Base-by-base conservation (phyloP, 2,113 vertebrate species). In the sheep (Ovis aries) region DNA sequence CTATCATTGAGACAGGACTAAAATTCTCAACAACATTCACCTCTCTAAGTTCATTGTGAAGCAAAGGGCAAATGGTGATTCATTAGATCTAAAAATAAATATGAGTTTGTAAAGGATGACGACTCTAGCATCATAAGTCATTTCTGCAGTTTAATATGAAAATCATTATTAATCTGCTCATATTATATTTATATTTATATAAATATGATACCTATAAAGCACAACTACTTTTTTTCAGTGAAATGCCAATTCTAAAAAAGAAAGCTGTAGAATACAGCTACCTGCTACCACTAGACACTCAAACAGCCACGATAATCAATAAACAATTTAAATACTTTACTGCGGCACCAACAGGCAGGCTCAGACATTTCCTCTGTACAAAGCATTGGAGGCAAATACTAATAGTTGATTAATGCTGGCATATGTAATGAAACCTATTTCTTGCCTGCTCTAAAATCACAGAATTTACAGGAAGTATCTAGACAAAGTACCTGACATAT, bases 81-180 rank as follows among this genome's bases (percentile, higher is more conserved):
- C 96, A 96, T 7, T 90, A 59, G 8, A 71, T 36, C 91, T 88
- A 98, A 98, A 97, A 97, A 86, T 98, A 98, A 95, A 85, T 29
- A 48, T 5, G 40, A 84, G 36, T 80, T 94, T 67, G 9, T 48
- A 55, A 87, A 97, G 13, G 50, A 88, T 92, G 83, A 96, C 85
- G 48, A 82, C 43, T 52, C 4, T 29, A 96, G 3, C 74, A 53
- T 60, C 17, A 0, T 43, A 97, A 94, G n/a, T 97, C 57, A 92
- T 94, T 91, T 48, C 52, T 88, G 19, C 7, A 31, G n/a, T 85
- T 97, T 92, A 77, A 82, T 88, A 55, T 90, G 59, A 95, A 50
- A 95, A 82, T 25, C 53, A 36, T 62, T 53, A 43, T 74, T 82
- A 93, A 64, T 67, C 67, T 77, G 25, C 4, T 91, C 67, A 78